Percentiles rank a stretch among this genome's conserved stretches.
Evolutionary conservation across 2,888 invertebrate genomes (phyloP).

Genomic region (Erebia aethiops): DNA sequence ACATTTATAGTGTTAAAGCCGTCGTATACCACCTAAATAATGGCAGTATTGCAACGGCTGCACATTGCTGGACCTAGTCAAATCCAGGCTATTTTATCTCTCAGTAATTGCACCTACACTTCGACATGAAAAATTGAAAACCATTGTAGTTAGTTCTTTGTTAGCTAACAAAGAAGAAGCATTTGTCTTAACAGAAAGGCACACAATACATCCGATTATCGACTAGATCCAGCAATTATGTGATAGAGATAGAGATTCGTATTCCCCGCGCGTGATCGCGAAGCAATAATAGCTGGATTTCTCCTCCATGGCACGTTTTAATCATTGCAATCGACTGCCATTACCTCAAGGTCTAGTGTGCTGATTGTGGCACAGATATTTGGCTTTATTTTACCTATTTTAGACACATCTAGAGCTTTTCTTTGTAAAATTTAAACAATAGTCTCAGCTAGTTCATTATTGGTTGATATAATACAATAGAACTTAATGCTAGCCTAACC

Average conservation of each 20-base stretch:
- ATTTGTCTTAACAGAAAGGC: slow-evolving; percentile 6
- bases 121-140: too few relatives aligned
- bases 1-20: too few relatives aligned
- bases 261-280: slow-evolving; percentile 9
- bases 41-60: too few relatives aligned
- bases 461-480: too few relatives aligned
- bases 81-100: too few relatives aligned
- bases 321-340: slow-evolving; percentile 4
- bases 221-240: slow-evolving; percentile 7
- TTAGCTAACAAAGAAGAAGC: not conserved
- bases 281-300: not conserved
- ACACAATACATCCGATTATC: slow-evolving; percentile 9
- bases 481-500: too few relatives aligned
- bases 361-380: not conserved
- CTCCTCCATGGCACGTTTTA: slow-evolving; percentile 5
- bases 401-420: not conserved
- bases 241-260: not conserved
- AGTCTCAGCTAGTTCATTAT: too few relatives aligned
- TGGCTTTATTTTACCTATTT: not conserved
- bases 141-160: too few relatives aligned
- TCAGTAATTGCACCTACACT: too few relatives aligned
- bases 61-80: too few relatives aligned
- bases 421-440: not conserved
- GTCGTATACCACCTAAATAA: too few relatives aligned
- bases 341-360: not conserved